Conservation (phyloP, 30 jellyfish, hydroid and myxozoan species). For the Aurelia aurita region DNA sequence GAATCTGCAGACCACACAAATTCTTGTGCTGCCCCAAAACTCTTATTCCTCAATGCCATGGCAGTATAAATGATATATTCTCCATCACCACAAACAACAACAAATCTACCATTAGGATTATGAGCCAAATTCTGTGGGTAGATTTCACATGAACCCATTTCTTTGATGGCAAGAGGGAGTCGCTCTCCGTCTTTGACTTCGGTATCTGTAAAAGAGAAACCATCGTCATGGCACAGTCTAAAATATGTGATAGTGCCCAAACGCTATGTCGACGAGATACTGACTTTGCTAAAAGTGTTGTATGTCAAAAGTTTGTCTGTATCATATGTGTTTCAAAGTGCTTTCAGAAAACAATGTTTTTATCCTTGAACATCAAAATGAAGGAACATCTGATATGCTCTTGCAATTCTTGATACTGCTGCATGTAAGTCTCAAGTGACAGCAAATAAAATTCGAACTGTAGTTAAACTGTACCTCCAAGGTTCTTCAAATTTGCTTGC, state of each 20-base stretch:
- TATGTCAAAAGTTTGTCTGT: no score
- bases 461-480: constrained; percentile 83
- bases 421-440: no score
- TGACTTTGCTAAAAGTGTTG: no score
- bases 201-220: constrained; percentile 49
- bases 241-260: no score
- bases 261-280: no score
- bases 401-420: no score
- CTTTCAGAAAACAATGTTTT: no score
- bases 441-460: no score
- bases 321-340: no score
- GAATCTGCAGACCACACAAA: constrained; percentile 99
- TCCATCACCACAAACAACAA: constrained; percentile 99
- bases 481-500: constrained; percentile 93
- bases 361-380: no score
- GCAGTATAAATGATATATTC: constrained; percentile 99
- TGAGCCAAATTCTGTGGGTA: constrained; percentile 96
- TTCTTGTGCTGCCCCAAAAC: constrained; percentile 97
- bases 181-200: constrained; percentile 96
- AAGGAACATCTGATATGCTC: no score
- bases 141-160: constrained; percentile 99
- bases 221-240: no score
- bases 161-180: constrained; percentile 94
- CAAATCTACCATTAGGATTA: constrained; percentile 98
- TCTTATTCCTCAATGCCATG: constrained; percentile 96